Percentiles rank a stretch among this genome's conserved stretches.
Evolutionary conservation across 2,797 vertebrate species (phyloP).

Genomic region (Antrozous pallidus): DNA sequence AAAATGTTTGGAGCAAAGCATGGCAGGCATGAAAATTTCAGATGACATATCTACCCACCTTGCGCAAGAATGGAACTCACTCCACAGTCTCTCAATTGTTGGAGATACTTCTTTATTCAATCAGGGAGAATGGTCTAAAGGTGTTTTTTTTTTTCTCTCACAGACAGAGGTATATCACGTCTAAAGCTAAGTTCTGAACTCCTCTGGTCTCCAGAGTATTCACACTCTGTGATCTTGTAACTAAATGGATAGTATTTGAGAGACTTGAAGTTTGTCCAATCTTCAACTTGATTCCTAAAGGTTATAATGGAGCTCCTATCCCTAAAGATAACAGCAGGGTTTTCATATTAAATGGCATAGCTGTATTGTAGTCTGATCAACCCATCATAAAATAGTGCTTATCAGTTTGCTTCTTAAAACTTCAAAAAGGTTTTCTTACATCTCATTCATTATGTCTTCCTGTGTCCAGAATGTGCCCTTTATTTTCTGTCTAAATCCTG

Average conservation of each 20-base stretch:
- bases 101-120: not conserved
- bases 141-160: not conserved
- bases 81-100: not conserved
- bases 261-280: not conserved
- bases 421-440: not conserved
- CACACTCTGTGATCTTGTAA: not conserved
- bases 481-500: not conserved
- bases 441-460: not conserved
- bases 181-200: not conserved
- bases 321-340: not conserved
- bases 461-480: not conserved
- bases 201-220: not conserved
- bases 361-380: not conserved
- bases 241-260: not conserved
- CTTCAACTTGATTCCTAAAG: not conserved
- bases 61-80: not conserved
- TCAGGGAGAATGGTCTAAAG: not conserved
- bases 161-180: not conserved
- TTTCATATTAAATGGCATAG: not conserved
- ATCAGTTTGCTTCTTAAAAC: not conserved
- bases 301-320: not conserved
- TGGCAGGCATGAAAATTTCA: conserved; percentile 59
- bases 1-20: conserved; percentile 57
- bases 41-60: not conserved
- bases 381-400: not conserved